A percentile compares a stretch with the other conserved stretches of the same genome.
phyloP scores from a whole-genome alignment of 2,113 vertebrate species.

The Psittacula cyanocephala region DNA sequence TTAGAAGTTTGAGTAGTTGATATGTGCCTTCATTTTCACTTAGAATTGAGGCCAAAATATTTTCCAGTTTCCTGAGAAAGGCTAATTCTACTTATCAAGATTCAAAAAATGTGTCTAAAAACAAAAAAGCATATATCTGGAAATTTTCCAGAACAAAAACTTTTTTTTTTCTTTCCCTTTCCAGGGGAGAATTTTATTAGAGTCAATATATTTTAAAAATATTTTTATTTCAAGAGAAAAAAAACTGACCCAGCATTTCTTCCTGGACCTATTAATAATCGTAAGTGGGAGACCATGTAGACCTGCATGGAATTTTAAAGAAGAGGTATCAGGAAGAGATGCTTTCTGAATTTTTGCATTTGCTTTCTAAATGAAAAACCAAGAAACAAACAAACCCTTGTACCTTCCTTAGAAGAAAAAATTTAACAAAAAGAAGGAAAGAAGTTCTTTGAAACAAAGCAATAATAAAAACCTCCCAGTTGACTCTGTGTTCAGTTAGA shows the following conservation, averaged over 20 bases:
- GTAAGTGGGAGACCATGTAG: neutral
- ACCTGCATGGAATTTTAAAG: neutral
- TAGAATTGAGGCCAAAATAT: neutral
- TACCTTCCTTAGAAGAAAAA: neutral
- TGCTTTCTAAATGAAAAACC: neutral
- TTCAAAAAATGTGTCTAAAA: neutral
- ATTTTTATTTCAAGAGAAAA: conserved; percentile 1
- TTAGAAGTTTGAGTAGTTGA: neutral
- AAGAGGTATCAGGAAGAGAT: neutral
- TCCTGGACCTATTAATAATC: neutral
- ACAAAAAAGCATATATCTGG: neutral
- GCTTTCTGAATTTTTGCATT: neutral
- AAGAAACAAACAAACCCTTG: neutral
- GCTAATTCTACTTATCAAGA: neutral
- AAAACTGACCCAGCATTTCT: neutral
- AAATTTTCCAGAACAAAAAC: neutral
- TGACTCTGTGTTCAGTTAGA: neutral
- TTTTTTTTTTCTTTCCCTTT: neutral
- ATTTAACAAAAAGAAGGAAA: neutral
- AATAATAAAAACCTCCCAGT: neutral
- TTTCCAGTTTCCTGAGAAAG: neutral
- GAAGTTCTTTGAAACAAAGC: neutral
- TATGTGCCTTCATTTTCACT: neutral
- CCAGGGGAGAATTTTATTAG: neutral
- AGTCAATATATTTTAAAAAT: neutral